phyloP scores from a whole-genome alignment of 37 sponge, comb jelly and placozoan genomes.

The Halichondria panicea region DNA sequence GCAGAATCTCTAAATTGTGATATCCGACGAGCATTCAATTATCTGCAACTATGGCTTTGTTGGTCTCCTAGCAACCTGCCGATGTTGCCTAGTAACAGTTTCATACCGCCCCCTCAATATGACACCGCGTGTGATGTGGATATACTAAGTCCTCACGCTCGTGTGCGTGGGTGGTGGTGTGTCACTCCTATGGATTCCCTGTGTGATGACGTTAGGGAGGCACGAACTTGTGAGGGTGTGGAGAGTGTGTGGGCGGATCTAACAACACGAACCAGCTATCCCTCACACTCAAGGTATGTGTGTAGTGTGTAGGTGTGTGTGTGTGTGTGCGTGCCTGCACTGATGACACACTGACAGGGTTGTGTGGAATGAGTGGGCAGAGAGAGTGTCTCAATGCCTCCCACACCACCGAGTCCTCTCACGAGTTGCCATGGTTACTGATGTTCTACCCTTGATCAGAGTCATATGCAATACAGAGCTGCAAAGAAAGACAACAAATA shows the following conservation, averaged over 20 bases:
- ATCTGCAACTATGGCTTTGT: constrained; percentile 25
- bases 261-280: too few relatives aligned
- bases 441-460: constrained; percentile 14
- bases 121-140: not conserved
- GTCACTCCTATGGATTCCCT: not conserved
- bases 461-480: constrained; percentile 19
- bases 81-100: not conserved
- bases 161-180: not conserved
- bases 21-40: not conserved
- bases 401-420: not conserved
- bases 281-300: too few relatives aligned
- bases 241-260: too few relatives aligned
- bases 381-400: constrained; percentile 1
- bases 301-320: too few relatives aligned
- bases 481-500: not conserved
- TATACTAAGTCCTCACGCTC: not conserved
- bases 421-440: constrained; percentile 16
- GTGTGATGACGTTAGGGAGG: not conserved
- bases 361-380: not conserved
- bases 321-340: too few relatives aligned
- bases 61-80: not conserved
- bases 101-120: too few relatives aligned
- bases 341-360: too few relatives aligned
- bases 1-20: constrained; percentile 7
- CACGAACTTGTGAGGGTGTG: too few relatives aligned